Base-by-base conservation (phyloP, 2,888 invertebrate genomes). In the Troides helena region DNA sequence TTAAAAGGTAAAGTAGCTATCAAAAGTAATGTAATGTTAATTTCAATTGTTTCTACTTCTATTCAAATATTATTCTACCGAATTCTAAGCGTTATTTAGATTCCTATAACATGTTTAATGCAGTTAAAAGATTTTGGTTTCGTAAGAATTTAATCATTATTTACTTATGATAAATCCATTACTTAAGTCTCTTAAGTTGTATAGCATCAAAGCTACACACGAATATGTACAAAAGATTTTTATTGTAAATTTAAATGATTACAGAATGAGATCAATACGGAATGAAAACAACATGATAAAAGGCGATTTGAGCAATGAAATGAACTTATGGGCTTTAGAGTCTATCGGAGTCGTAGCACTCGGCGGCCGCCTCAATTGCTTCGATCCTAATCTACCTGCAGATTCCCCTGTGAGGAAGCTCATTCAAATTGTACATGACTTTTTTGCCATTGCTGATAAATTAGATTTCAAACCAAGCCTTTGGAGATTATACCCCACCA, bases 301-400 rank as follows among this genome's bases (percentile, higher is more conserved):
- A 1, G 85, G 85, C 0, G 90, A 94, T 71, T 94, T 95, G 61
- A 82, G 88, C 64, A 86, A 88, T 30, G 94, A 94, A 81, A 85
- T 95, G 76, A 93, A 93, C 73, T 90, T 94, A 74, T 95, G 95
- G 95, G 92, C 94, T 0, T 80, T 95, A 43, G 95, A 95, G 80
- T 94, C 93, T 0, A 85, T 89, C 18, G 86, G 81, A 0, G 80
- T 89, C 62, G 86, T 92, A 0, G 88, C 88, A 1, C 75, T 92
- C 7, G 92, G 92, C 0, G 81, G 82, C 14, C 82, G 91, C 0
- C 76, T 92, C 0, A 86, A 88, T 67, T 89, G 88, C 71, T 78
- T 92, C 1, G 80, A 86, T 60, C 75, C 82, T 0, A 81, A 86
- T 60, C 73, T 90, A 14, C 76, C 85, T 0, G 80, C 82, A n/a